Base-by-base conservation (phyloP, 2,888 invertebrate genomes). In the Cheilosia vulpina region DNA sequence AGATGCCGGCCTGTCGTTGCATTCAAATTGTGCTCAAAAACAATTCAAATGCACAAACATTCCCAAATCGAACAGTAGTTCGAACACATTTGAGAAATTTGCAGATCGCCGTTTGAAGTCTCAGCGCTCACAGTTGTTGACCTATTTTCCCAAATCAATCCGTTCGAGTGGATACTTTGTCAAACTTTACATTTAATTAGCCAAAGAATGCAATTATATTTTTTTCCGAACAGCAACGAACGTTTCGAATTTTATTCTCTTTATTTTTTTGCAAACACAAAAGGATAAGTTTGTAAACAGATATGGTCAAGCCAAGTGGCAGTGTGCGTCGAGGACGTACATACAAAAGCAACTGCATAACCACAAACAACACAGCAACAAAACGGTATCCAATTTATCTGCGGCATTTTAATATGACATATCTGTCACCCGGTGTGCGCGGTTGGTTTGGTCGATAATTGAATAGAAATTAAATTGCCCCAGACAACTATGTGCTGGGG, bases 371-470 rank as follows among this genome's bases (percentile, higher is more conserved):
- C 57, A 27, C 69, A 72, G 15, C 72, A 60, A 21, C 50, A 43
- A 65, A 71, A 68, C 71, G 84, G 75, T 75, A 75, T 84, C 84
- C 84, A 79, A 79, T 84, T 84, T 84, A 84, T 79, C 84, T 79
- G 71, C 62, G 84, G 79, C 43, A 84, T 84, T 84, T 84, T 84
- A 84, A 84, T 84, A 84, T 84, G 84, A 84, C 84, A 75, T 84
- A 84, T 84, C 84, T 84, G 84, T 84, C 84, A 84, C 84, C 79
- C 60, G 41, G 73, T 79, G 78, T 65, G 78, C 65, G 78, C 78
- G 79, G 75, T 71, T 19, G 69, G 69, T 31, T 75, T 66, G 75
- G 69, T 60, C 62, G 84, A 79, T 84, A 84, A 84, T 84, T 84
- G 84, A 84, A 84, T 84, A 75, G 79, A 71, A 84, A 84, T 84